Conservation (phyloP, 2,113 vertebrate species). For the Jaculus jaculus region DNA sequence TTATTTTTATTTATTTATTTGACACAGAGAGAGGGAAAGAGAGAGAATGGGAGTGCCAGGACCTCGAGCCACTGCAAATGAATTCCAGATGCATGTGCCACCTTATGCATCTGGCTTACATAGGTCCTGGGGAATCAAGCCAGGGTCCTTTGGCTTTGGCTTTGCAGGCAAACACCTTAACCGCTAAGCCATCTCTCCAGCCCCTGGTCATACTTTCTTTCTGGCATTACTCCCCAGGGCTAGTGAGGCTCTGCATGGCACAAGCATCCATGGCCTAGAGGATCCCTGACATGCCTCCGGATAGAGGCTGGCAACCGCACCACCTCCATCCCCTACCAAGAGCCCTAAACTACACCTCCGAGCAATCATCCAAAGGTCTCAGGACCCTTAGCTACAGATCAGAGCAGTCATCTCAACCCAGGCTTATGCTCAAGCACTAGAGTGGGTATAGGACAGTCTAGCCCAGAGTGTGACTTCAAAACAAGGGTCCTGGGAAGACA, state of each 20-base stretch:
- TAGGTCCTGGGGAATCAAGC: too few species aligned
- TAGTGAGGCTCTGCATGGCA: not conserved
- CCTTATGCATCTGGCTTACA: too few species aligned
- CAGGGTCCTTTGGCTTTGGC: too few species aligned
- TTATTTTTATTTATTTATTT: too few species aligned
- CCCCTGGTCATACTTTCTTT: not conserved
- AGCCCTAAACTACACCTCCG: not conserved
- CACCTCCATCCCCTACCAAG: not conserved
- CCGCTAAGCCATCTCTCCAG: too few species aligned
- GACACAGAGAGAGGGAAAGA: too few species aligned
- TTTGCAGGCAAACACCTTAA: too few species aligned
- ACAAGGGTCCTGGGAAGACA: not conserved
- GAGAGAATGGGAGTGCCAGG: too few species aligned
- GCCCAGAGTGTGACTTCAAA: not conserved
- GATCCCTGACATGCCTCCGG: not conserved
- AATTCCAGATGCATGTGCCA: too few species aligned
- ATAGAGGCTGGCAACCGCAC: not conserved
- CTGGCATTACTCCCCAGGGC: not conserved
- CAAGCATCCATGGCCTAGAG: not conserved
- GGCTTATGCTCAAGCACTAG: not conserved
- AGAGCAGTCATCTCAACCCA: not conserved
- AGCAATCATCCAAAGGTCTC: not conserved
- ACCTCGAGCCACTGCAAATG: too few species aligned
- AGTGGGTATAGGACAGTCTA: not conserved
- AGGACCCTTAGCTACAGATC: not conserved